Evolutionary conservation across 2,797 vertebrate genomes (phyloP), one percentile per base, ranked within the genome.

Genomic region (Sorex maritimensis): DNA sequence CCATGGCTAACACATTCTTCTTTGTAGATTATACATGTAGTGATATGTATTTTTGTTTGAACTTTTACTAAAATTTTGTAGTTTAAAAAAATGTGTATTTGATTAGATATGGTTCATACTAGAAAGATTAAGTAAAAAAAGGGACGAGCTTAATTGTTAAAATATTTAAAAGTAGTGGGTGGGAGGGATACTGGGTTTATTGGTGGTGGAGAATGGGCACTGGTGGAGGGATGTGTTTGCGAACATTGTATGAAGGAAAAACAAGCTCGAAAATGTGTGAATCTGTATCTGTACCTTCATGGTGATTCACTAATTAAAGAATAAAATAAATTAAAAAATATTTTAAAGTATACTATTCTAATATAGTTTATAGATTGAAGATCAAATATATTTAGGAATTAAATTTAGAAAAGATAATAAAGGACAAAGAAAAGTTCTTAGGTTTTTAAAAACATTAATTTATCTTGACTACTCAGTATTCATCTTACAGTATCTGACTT

Each of bases 381-480:
- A 85, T 74, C 44, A 95, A 14, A 63, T 94, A 77, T 81, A 38
- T 93, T 79, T 86, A 86, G n/a, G 65, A 88, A 81, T 75, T 44
- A n/a, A 86, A 82, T 34, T 24, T 86, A n/a, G 30, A n/a, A 17
- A 15, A 73, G 10, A 23, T 73, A 73, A 49, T 86, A 21, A 84
- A 63, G 19, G 77, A 1, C 4, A 73, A 0, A 71, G 79, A 26
- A 88, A 86, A 90, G 44, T 58, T 78, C 2, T 5, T 74, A 46
- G 44, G 19, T 34, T 88, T 91, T 83, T 61, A 61, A 34, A 79
- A 55, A 89, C 52, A 65, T 68, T 34, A 81, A 30, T 84, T 4
- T 78, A 5, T 46, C 38, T 83, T 91, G n/a, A 69, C 82, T 79
- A 41, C 21, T 86, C 28, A 52, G 19, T 12, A 28, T 73, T 71